Conservation (phyloP, 2,797 vertebrate genomes). For the Parauchenoglanis punctatus region DNA sequence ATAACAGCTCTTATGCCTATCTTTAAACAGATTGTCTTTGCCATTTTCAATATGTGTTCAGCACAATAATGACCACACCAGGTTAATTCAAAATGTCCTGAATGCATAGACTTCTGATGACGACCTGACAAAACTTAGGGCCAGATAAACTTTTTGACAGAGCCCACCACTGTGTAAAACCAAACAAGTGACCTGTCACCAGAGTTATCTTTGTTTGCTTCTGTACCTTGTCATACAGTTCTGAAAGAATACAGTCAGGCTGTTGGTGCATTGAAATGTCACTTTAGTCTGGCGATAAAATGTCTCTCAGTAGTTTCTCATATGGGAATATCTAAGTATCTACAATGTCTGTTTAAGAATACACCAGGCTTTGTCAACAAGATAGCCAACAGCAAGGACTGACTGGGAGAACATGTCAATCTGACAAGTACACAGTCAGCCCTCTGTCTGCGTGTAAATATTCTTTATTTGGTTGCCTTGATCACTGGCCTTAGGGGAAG, state of each 20-base stretch:
- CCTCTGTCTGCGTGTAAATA: background rate
- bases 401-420: background rate
- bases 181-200: background rate
- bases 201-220: background rate
- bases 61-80: background rate
- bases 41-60: background rate
- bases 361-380: background rate
- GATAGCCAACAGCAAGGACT: background rate
- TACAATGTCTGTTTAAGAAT: background rate
- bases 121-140: background rate
- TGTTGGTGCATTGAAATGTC: background rate
- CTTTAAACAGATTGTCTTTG: background rate
- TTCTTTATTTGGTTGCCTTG: constrained; percentile 1
- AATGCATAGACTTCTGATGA: background rate
- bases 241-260: background rate
- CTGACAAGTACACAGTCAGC: constrained; percentile 11
- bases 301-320: background rate
- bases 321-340: background rate
- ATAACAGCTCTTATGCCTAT: background rate
- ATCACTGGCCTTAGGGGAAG: background rate
- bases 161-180: background rate
- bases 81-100: background rate
- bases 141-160: background rate
- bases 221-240: background rate
- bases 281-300: background rate